Conservation (phyloP, 2,888 invertebrate species). For the Drosophila demipolita region DNA sequence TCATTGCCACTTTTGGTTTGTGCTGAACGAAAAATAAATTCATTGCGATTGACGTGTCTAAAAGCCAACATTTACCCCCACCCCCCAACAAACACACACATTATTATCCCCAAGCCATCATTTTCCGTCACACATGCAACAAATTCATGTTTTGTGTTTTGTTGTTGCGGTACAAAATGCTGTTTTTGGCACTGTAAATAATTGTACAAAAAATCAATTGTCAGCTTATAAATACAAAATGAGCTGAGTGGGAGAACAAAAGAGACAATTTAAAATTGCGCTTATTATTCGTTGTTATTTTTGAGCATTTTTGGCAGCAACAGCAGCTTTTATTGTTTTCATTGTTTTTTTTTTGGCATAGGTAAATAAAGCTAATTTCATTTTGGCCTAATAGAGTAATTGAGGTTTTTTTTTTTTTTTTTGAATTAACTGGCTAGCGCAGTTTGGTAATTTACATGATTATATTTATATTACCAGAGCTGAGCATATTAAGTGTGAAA, state of each 20-base stretch:
- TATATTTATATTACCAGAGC: neutral
- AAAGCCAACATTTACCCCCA: slow-evolving; percentile 11
- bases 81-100: no score
- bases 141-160: slow-evolving; percentile 21
- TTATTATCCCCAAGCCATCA: slow-evolving; percentile 5
- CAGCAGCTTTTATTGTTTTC: slow-evolving; percentile 14
- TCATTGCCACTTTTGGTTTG: neutral
- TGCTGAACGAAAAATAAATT: slow-evolving; percentile 21
- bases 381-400: neutral
- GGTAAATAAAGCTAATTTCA: slow-evolving; percentile 36
- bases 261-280: neutral
- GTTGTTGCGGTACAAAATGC: slow-evolving; percentile 29
- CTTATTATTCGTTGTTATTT: slow-evolving; percentile 10
- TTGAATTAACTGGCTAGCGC: neutral
- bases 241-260: slow-evolving; percentile 15
- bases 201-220: slow-evolving; percentile 59
- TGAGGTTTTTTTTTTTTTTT: neutral
- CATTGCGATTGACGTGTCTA: slow-evolving; percentile 5
- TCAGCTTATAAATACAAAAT: slow-evolving; percentile 65
- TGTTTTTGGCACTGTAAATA: slow-evolving; percentile 58
- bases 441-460: neutral
- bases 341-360: slow-evolving; percentile 14
- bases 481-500: neutral
- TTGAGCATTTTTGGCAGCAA: slow-evolving; percentile 14
- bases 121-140: slow-evolving; percentile 3